Evolutionary conservation across 2,888 invertebrate species (phyloP), one percentile per base, ranked within the genome.

Genomic region (Chrysodeixis includens): DNA sequence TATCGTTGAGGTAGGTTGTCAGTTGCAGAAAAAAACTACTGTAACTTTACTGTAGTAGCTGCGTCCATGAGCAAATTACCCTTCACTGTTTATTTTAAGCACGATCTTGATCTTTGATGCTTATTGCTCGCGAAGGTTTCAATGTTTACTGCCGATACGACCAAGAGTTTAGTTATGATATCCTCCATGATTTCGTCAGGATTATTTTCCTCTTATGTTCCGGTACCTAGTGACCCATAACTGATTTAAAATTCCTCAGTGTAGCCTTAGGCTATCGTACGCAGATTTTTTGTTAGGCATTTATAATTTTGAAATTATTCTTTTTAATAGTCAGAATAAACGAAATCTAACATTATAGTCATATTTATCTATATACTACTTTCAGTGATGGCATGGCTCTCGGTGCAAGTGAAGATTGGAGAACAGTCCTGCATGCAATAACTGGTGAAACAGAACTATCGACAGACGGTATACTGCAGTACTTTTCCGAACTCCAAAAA

Each of bases 351-450:
- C 35, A 35, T 14, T 16, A 46, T 18, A 12, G 0, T 0, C 1
- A 30, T 1, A 26, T n/a, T 55, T 56, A 40, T 51, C 20, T 44
- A 0, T 7, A 16, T 30, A 0, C 3, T 26, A 22, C 56, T 84
- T 92, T 82, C 85, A 96, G 95, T 22, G 85, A 90, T 22, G 95
- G 94, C 1, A 95, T 94, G 94, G 86, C 93, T 0, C 85, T 94
- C 18, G 95, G 95, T 1, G 94, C 94, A 0, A 93, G 93, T 69
- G 87, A 91, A 82, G 91, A 93, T 64, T 95, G 95, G 95, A 83
- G 91, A 63, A 88, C 86, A n/a, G 93, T 94, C 1, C 86, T 95
- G 0, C 59, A 90, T 66, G 83, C 87, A 0, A 93, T 95, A 73
- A 94, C 94, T 0, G 93, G 92, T 0, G 92, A 94, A 84, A 89